Base-by-base conservation (phyloP, 2,888 invertebrate species). In the Amiota mariae region DNA sequence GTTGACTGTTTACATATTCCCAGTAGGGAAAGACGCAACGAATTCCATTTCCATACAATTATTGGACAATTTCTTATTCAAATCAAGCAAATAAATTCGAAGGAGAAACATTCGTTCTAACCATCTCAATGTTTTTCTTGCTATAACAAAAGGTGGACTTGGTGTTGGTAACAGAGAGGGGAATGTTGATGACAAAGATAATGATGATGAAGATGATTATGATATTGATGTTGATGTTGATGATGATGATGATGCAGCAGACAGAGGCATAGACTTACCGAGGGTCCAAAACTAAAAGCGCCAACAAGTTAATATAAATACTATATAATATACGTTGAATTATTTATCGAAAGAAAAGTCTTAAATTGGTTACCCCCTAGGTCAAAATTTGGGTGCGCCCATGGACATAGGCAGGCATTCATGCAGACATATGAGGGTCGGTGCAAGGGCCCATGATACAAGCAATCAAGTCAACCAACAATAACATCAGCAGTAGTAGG, bases 31-130 rank as follows among this genome's bases (percentile, higher is more conserved):
- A 63, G 4, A 63, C 24, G 4, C 46, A 77, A 76, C 68, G 76
- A 82, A 84, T 81, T 84, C 80, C 80, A 82, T 82, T 82, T 82
- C 77, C 84, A 84, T 81, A 84, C 81, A 80, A 84, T 79, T 82
- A 82, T 84, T 77, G 59, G 70, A 78, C 74, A 81, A 80, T 79
- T 82, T 72, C 75, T 77, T 74, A 75, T 78, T 77, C 73, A 80
- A 79, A 77, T 78, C 71, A 78, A 78, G 71, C 78, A 79, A 75
- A 79, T 75, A 78, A 70, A 72, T 15, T 64, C 24, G 24, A 64
- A 51, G 48, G 51, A 46, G 63, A 12, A 12, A 2, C 24, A 24
- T 3, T 24, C 24, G 24, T 24, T 24, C 24, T 54, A 49, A 51
- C 67, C 15, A 13, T 46, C 47, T 11, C 47, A 74, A 72, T 75